A percentile compares a stretch with the other conserved stretches of the same genome.
Evolutionary conservation across 2,888 invertebrate species (phyloP).

Genomic region (Drosophila limbata): DNA sequence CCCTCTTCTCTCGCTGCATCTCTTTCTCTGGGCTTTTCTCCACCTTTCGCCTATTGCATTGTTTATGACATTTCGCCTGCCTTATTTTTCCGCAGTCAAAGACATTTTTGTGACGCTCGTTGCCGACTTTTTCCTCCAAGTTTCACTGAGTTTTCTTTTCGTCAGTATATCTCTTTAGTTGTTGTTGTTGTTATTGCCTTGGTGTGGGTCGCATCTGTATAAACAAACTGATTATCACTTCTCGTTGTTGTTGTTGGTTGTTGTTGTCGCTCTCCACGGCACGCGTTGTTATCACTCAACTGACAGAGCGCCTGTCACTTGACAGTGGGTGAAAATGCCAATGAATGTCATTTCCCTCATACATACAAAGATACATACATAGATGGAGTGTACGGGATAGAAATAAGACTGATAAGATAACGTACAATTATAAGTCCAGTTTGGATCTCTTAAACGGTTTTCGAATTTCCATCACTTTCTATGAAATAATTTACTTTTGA

Average conservation of each 20-base stretch:
- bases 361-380: too few species aligned
- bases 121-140: conserved; percentile 71
- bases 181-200: conserved; percentile 12
- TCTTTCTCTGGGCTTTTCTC: conserved; percentile 59
- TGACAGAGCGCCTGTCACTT: conserved; percentile 31
- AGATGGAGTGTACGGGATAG: not conserved
- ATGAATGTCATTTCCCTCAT: conserved; percentile 58
- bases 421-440: conserved; percentile 14
- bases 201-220: conserved; percentile 69
- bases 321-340: conserved; percentile 71
- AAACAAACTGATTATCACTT: conserved; percentile 65
- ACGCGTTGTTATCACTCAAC: conserved; percentile 56
- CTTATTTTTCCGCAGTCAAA: conserved; percentile 75
- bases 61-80: conserved; percentile 79
- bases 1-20: not conserved
- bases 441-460: not conserved
- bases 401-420: conserved; percentile 42
- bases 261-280: conserved; percentile 20
- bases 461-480: not conserved
- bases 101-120: conserved; percentile 75
- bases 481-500: not conserved
- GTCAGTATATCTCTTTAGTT: conserved; percentile 29
- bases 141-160: conserved; percentile 79
- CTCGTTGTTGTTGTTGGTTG: conserved; percentile 16
- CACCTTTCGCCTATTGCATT: conserved; percentile 77